These are phyloP conservation scores for Pachyramphus minor DNA, from an alignment of 2,113 vertebrate genomes.

Conservation along the genomic window DNA sequence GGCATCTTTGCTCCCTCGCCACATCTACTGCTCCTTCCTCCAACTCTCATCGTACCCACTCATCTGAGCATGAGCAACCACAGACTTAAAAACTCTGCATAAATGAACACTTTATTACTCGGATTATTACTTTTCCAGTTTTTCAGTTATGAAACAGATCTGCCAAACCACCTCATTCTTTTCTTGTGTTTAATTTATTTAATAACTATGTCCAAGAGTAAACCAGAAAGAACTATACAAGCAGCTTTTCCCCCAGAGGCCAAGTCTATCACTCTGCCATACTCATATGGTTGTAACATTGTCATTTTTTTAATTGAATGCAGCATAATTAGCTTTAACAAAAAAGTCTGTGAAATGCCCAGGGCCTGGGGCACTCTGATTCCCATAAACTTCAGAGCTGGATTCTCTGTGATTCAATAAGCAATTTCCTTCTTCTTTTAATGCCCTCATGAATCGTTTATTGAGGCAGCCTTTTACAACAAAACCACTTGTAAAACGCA, in stretches of 20 bases:
- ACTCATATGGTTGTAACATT: neutral
- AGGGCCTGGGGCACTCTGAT: neutral
- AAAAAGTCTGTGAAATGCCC: constrained; percentile 29
- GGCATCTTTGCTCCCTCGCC: neutral
- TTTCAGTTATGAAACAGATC: neutral
- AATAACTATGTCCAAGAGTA: neutral
- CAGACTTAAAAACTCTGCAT: neutral
- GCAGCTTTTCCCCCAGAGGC: constrained; percentile 5
- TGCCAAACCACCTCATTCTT: neutral
- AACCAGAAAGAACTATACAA: neutral
- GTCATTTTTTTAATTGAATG: constrained; percentile 27
- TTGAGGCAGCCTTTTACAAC: constrained; percentile 14
- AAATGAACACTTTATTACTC: neutral
- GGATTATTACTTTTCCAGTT: neutral
- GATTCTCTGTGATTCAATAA: constrained; percentile 37
- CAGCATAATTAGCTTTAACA: constrained; percentile 23
- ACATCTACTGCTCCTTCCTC: neutral
- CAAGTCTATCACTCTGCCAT: neutral
- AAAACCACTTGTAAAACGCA: neutral
- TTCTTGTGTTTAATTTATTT: neutral
- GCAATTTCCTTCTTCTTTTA: constrained; percentile 62
- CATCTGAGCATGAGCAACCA: neutral
- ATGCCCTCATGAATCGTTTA: constrained; percentile 36
- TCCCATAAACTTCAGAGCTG: constrained; percentile 44
- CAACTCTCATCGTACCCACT: neutral